Evolutionary conservation across 2,113 vertebrate species (phyloP), one percentile per base, ranked within the genome.

Genomic region (Mellivora capensis): DNA sequence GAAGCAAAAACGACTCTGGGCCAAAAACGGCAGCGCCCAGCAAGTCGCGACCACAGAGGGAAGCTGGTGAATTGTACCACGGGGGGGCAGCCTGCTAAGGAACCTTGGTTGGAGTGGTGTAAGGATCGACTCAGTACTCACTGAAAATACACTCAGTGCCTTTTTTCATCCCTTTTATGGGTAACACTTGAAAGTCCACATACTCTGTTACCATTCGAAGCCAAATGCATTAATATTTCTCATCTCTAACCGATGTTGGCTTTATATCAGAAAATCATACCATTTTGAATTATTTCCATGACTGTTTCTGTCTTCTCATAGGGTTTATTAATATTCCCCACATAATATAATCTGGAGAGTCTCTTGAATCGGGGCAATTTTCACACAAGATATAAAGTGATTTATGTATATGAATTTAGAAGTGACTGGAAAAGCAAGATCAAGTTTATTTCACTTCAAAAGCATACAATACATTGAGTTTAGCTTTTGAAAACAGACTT

Each of bases 181-280:
- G 61, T 39, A 69, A n/a, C 37, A 77, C 74, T 37, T 1, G 1
- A 94, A 34, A 91, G 25, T 21, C 54, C 34, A 94, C 8, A 77
- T 47, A 84, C 39, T 62, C 61, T 34, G 12, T 74, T 67, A 91
- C 31, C n/a, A 31, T 37, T 62, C 77, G 20, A 86, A 93, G 95
- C 8, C 29, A 87, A 71, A 23, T 49, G 20, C 44, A 59, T 42
- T 25, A 79, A 61, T 89, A 72, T 37, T 62, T 61, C 79, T 93
- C 47, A 71, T 21, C 25, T 61, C n/a, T 62, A 57, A 42, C 57
- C 3, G 39, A 57, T 87, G 21, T 42, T 85, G 42, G 12, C 87
- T 97, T 92, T 83, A 86, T 82, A 69, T 92, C 44, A 90, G 52
- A 95, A 71, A 71, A 83, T 57, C 49, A 89, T 86, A 49, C 8